phyloP scores from a whole-genome alignment of 1,140 invertebrate genomes.

The Zaprionus vittiger region DNA sequence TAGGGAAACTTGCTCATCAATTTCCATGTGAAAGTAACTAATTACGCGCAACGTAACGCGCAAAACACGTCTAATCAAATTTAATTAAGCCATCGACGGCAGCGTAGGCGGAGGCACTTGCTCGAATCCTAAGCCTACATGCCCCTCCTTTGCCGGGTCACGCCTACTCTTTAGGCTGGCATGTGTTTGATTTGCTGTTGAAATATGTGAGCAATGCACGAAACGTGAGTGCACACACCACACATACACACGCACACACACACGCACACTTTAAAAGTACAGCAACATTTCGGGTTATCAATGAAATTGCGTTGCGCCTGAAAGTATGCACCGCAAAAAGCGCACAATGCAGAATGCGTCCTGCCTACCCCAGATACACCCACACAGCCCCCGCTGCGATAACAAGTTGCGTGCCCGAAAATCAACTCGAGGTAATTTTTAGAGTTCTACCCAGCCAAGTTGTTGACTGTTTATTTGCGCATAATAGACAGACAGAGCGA shows the following conservation, averaged over 20 bases:
- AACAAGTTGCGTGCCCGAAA: constrained; percentile 45
- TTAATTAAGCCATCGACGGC: constrained; percentile 77
- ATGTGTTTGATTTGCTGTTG: constrained; percentile 72
- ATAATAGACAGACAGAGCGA: constrained; percentile 52
- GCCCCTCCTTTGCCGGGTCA: neutral
- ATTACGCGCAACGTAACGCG: constrained; percentile 67
- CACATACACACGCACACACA: constrained; percentile 6
- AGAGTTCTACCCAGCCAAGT: constrained; percentile 64
- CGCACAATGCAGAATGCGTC: constrained; percentile 47
- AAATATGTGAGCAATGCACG: constrained; percentile 71
- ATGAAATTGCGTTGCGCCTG: constrained; percentile 67
- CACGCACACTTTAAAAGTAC: constrained; percentile 21
- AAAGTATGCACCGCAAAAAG: constrained; percentile 69
- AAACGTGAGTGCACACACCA: constrained; percentile 31
- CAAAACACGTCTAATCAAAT: constrained; percentile 78
- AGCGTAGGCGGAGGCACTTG: constrained; percentile 37
- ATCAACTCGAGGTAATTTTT: constrained; percentile 62
- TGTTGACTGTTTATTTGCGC: constrained; percentile 79
- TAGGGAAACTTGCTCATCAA: constrained; percentile 71
- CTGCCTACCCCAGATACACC: neutral
- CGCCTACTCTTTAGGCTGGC: constrained; percentile 48
- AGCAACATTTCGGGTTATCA: constrained; percentile 68
- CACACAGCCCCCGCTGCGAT: neutral
- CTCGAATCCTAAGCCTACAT: constrained; percentile 34
- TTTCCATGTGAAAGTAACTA: constrained; percentile 73